Evolutionary conservation across 2,113 vertebrate species (phyloP).

Genomic region (Ondatra zibethicus): DNA sequence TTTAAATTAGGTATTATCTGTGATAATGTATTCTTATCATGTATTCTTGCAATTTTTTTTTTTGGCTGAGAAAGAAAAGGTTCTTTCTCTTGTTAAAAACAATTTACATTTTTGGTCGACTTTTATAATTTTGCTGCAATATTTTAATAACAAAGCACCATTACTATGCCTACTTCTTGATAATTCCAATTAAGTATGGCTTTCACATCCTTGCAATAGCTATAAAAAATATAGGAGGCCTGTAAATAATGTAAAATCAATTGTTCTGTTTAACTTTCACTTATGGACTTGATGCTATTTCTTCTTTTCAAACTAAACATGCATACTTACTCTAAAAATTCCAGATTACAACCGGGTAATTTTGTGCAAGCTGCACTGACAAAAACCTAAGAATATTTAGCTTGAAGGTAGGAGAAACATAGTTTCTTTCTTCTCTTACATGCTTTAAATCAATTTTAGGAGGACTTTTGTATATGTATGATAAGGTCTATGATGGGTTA

Average conservation of each 20-base stretch:
- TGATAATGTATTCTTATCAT: slow-evolving; percentile 29
- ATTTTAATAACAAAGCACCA: slow-evolving; percentile 54
- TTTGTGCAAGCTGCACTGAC: background rate
- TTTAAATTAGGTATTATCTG: slow-evolving; percentile 23
- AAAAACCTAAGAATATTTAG: slow-evolving; percentile 12
- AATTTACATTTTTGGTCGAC: slow-evolving; percentile 21
- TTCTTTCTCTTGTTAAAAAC: background rate
- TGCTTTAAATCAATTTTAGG: slow-evolving; percentile 8
- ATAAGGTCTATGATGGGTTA: background rate
- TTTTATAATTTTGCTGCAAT: slow-evolving; percentile 42
- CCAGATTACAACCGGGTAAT: background rate
- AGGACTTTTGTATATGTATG: background rate
- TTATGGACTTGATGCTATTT: background rate
- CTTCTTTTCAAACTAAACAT: slow-evolving; percentile 34
- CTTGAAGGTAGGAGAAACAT: slow-evolving; percentile 26
- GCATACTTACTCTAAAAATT: background rate
- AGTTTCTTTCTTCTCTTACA: slow-evolving; percentile 2
- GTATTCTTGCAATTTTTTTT: background rate
- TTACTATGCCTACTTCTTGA: slow-evolving; percentile 29
- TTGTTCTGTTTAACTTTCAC: background rate
- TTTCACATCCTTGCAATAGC: background rate
- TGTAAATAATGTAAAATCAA: background rate
- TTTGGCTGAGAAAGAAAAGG: background rate
- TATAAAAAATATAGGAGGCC: background rate
- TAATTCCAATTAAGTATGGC: slow-evolving; percentile 25